These are phyloP conservation scores for Amphipyra berbera DNA, from an alignment of 2,888 invertebrate genomes.

Conservation along the genomic window DNA sequence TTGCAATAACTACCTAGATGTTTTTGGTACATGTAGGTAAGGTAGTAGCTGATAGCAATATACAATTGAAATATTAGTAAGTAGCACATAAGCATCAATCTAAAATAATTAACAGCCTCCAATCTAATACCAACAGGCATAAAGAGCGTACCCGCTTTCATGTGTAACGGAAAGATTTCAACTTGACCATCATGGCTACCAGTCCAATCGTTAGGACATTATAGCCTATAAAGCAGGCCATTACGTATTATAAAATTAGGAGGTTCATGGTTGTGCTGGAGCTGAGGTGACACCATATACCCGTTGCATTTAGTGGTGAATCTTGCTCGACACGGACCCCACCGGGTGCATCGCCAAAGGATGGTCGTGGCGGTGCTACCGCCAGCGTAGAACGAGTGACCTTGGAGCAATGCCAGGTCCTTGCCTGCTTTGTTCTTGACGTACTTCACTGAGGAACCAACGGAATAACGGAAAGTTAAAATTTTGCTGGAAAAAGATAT, in stretches of 20 bases:
- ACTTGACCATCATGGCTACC: too few species aligned
- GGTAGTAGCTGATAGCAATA: too few species aligned
- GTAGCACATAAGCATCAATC: too few species aligned
- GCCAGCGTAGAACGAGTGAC: constrained; percentile 60
- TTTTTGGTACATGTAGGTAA: too few species aligned
- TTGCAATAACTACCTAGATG: too few species aligned
- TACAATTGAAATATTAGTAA: too few species aligned
- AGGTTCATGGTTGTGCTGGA: constrained; percentile 25
- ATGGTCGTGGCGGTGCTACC: constrained; percentile 29
- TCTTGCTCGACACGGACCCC: constrained; percentile 41
- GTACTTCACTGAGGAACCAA: constrained; percentile 15
- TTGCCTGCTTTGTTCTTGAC: constrained; percentile 43
- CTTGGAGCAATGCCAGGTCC: constrained; percentile 54
- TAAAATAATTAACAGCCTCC: too few species aligned
- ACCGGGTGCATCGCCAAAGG: constrained; percentile 59
- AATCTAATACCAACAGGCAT: too few species aligned
- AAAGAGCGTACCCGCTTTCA: too few species aligned
- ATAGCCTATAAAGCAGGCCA: constrained; percentile 20
- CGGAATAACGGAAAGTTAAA: neutral
- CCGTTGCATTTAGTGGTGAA: constrained; percentile 32
- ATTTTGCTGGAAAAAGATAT: neutral
- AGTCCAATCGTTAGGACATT: too few species aligned
- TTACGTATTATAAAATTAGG: constrained; percentile 21
- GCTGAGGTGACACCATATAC: neutral
- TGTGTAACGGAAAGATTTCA: too few species aligned